Percentiles rank a stretch among this genome's conserved stretches.
These are phyloP conservation scores for Pelobates cultripes DNA, from an alignment of 2,797 vertebrate genomes.

Conservation along the genomic window DNA sequence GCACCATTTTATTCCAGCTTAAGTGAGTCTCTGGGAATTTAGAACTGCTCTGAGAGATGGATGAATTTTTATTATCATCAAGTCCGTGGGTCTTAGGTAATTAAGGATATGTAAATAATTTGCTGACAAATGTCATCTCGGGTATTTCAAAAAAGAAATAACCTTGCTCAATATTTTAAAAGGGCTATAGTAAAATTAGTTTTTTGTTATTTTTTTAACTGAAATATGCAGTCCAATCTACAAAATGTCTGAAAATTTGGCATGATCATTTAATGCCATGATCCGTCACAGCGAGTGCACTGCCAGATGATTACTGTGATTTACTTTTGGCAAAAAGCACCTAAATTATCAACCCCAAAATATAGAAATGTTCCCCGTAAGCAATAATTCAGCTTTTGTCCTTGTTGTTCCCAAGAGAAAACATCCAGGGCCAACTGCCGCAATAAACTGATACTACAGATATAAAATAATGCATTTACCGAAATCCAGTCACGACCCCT, in stretches of 20 bases:
- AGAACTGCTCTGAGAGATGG: neutral
- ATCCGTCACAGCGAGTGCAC: no score
- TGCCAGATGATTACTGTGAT: no score
- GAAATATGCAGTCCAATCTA: no score
- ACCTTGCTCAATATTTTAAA: conserved; percentile 2
- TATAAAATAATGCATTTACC: neutral
- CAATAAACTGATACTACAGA: no score
- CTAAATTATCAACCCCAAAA: no score
- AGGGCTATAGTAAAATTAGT: no score
- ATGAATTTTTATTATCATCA: conserved; percentile 11
- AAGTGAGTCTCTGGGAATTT: neutral
- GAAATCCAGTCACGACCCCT: neutral
- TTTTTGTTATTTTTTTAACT: no score
- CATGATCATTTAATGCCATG: no score
- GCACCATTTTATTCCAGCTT: neutral
- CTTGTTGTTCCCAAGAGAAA: neutral
- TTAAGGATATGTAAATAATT: conserved; percentile 15
- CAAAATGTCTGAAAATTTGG: no score
- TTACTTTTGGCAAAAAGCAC: no score
- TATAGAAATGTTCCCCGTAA: neutral
- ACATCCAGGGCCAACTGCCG: neutral
- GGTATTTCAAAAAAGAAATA: conserved; percentile 2
- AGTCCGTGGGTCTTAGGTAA: conserved; percentile 8
- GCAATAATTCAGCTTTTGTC: neutral
- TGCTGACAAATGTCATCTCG: conserved; percentile 13